Base-by-base conservation (phyloP, 2,888 invertebrate genomes). In the Nomada ferruginata region DNA sequence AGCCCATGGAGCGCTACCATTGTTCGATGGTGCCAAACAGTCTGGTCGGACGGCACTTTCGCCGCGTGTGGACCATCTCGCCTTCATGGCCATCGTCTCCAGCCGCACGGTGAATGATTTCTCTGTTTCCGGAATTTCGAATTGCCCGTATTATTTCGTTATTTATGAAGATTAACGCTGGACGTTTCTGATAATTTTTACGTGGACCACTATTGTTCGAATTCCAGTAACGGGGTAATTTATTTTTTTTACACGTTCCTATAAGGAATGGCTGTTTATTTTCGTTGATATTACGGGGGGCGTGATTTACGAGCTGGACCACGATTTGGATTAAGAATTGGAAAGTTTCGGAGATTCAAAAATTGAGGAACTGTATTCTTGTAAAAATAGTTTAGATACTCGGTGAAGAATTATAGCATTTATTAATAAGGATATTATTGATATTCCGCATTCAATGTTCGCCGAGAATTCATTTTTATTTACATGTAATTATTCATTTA, bases 1-100 rank as follows among this genome's bases (percentile, higher is more conserved):
- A 86, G 77, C 78, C 78, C 79, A 76, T 76, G 84, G 85, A 85
- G 73, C 82, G 83, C 84, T 72, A 68, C 13, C 60, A 90, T 90
- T 91, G 90, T 91, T 88, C 83, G 81, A 80, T 74, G 91, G 90
- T 91, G 90, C 90, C 91, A 90, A 89, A 90, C 91, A 91, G 91
- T 91, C 91, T 91, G 90, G 89, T 63, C 69, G 29, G 26, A 47
- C 9, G 71, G 50, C 73, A 79, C 73, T 71, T 52, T 65, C 75
- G 60, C 44, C 79, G 69, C 53, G 66, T 60, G 64, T 71, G 64
- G 64, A 76, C 50, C 44, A 3, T n/a, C 57, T 57, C 20, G 61
- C 60, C 57, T 82, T 76, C 78, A 70, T 83, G 63, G 47, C 42
- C 65, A 59, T 75, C 79, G 68, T 47, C 69, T 64, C 66, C 71